These are phyloP conservation scores for Sebastes nivosus DNA, from an alignment of 2,797 vertebrate species.

Conservation along the genomic window DNA sequence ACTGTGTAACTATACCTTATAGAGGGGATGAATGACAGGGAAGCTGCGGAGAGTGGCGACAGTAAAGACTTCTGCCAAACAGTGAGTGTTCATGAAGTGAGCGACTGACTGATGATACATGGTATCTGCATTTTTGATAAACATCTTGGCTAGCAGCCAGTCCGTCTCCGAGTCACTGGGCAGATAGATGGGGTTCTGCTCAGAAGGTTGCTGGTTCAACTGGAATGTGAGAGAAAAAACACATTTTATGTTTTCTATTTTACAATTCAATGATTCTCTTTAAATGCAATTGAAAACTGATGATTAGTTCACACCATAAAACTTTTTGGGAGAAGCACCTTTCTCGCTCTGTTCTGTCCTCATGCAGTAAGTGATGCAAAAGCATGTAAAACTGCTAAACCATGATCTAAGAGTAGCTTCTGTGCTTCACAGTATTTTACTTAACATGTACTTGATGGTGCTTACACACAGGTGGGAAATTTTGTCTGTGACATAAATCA, in stretches of 20 bases:
- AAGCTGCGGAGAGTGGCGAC: slow-evolving; percentile 71
- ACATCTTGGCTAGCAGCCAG: slow-evolving; percentile 80
- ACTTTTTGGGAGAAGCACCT: too few relatives aligned
- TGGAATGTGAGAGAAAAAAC: neutral
- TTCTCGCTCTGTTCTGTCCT: too few relatives aligned
- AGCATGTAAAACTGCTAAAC: too few relatives aligned
- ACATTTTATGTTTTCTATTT: neutral
- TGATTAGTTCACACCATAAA: too few relatives aligned
- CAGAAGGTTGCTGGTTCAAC: slow-evolving; percentile 59
- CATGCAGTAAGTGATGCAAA: too few relatives aligned
- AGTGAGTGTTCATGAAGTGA: slow-evolving; percentile 65
- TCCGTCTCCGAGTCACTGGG: slow-evolving; percentile 72
- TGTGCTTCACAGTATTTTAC: too few relatives aligned
- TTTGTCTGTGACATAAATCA: too few relatives aligned
- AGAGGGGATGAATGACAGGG: slow-evolving; percentile 72
- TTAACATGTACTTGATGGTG: too few relatives aligned
- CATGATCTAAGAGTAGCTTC: too few relatives aligned
- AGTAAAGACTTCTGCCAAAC: slow-evolving; percentile 72
- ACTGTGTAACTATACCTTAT: slow-evolving; percentile 64
- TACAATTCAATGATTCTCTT: too few relatives aligned
- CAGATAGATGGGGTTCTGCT: slow-evolving; percentile 75
- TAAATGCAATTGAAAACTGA: too few relatives aligned
- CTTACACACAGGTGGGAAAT: too few relatives aligned
- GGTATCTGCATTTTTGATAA: slow-evolving; percentile 70
- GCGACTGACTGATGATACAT: slow-evolving; percentile 14